Evolutionary conservation across 2,797 vertebrate species (phyloP), one percentile per base, ranked within the genome.

Genomic region (Myiothlypis coronata): DNA sequence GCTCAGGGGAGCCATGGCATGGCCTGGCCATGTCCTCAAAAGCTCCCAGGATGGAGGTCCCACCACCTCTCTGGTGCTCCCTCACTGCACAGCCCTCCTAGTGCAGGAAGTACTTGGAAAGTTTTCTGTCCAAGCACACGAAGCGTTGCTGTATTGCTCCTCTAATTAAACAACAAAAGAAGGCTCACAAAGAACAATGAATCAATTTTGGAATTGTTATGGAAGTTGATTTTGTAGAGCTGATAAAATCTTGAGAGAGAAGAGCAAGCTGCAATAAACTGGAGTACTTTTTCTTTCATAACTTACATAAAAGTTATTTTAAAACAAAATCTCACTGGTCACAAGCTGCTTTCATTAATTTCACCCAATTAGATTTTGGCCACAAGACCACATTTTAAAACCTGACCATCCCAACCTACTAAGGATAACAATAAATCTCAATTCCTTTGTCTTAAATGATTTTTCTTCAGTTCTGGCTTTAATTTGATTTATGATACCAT

Each of bases 311-410:
- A 92, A 91, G 65, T 76, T 64, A 70, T n/a, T 69, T 7, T 2
- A 52, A 81, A 89, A 67, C 41, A 61, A 71, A 43, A 21, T 60
- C 84, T 70, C 69, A 35, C 43, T 0, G 0, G 16, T 87, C 78
- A 83, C 75, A 55, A 35, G 75, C 71, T 91, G 65, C 55, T 96
- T 89, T 89, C 68, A 75, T 83, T 92, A 83, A 92, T 93, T 95
- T 91, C 2, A 2, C 79, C 47, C 32, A 2, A 81, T 89, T 57
- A 89, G 43, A 65, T 80, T 87, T 89, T 89, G 79, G 82, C 94
- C 65, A 30, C 35, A 34, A 69, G 75, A 78, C 28, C 5, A 3
- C 78, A 83, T 72, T 96, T 96, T 69, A 94, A 94, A 92, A 83
- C 61, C 65, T 87, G 82, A 91, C 79, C 82, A 87, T 89, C 68